These are phyloP conservation scores for Onthophagus taurus DNA, from an alignment of 1,140 invertebrate genomes.

Conservation along the genomic window DNA sequence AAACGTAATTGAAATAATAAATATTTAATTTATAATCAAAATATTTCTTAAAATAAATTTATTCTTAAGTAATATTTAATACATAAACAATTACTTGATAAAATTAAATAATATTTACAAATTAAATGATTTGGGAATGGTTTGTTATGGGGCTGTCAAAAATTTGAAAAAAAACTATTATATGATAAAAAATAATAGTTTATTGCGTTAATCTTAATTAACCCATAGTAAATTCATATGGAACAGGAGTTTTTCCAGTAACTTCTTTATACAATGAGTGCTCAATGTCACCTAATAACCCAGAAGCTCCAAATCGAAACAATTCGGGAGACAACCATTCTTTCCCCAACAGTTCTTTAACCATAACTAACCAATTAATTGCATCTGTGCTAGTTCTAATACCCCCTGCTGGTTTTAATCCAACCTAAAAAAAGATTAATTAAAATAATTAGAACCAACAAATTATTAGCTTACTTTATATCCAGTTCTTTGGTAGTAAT, in stretches of 20 bases:
- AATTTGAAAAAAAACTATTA: neutral
- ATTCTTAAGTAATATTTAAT: too few relatives aligned
- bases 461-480: slow-evolving; percentile 50
- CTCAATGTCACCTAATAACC: slow-evolving; percentile 73
- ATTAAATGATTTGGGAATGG: neutral
- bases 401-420: slow-evolving; percentile 95
- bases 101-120: too few relatives aligned
- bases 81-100: too few relatives aligned
- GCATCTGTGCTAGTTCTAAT: slow-evolving; percentile 82
- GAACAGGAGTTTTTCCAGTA: slow-evolving; percentile 19
- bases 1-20: too few relatives aligned
- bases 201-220: slow-evolving; percentile 12
- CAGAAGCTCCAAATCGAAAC: slow-evolving; percentile 93
- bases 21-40: too few relatives aligned
- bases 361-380: slow-evolving; percentile 75
- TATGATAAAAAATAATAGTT: neutral
- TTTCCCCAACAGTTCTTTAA: slow-evolving; percentile 77
- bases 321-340: slow-evolving; percentile 75
- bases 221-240: slow-evolving; percentile 31
- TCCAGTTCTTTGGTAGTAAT: slow-evolving; percentile 66
- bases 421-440: slow-evolving; percentile 55
- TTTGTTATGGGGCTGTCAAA: neutral
- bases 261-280: slow-evolving; percentile 45
- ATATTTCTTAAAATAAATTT: too few relatives aligned
- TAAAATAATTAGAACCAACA: neutral